Evolutionary conservation across 2,113 vertebrate species (phyloP).

Genomic region (Nerophis ophidion): DNA sequence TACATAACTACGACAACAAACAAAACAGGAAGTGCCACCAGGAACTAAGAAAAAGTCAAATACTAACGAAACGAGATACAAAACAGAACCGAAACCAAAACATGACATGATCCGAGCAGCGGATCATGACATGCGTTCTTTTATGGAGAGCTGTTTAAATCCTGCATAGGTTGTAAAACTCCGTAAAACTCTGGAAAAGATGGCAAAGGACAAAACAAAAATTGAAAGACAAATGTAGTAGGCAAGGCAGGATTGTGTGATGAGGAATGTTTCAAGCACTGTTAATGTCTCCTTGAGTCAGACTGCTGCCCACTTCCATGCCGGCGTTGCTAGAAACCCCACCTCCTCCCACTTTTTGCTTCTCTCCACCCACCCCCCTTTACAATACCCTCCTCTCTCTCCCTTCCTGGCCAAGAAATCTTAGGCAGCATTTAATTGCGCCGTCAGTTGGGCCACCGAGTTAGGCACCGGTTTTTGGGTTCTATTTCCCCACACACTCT

Average conservation of each 20-base stretch:
- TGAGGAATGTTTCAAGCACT: constrained; percentile 23
- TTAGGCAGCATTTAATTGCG: constrained; percentile 75
- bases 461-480: constrained; percentile 41
- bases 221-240: constrained; percentile 3
- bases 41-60: too few relatives aligned
- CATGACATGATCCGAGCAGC: too few relatives aligned
- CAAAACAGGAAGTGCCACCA: too few relatives aligned
- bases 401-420: constrained; percentile 64
- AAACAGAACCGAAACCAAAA: too few relatives aligned
- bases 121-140: too few relatives aligned
- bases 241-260: not conserved
- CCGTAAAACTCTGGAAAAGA: constrained; percentile 15
- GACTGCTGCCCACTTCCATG: constrained; percentile 36
- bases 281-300: constrained; percentile 44
- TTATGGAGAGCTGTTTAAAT: too few relatives aligned
- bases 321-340: constrained; percentile 52
- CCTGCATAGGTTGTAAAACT: constrained; percentile 1
- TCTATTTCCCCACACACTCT: constrained; percentile 23
- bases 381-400: constrained; percentile 45
- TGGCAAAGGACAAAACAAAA: constrained; percentile 13
- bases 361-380: constrained; percentile 47
- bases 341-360: constrained; percentile 42
- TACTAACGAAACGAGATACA: too few relatives aligned
- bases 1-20: too few relatives aligned
- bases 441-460: constrained; percentile 57